These are phyloP conservation scores for Ficedula albicollis DNA, from an alignment of 2,797 vertebrate genomes.

Conservation along the genomic window DNA sequence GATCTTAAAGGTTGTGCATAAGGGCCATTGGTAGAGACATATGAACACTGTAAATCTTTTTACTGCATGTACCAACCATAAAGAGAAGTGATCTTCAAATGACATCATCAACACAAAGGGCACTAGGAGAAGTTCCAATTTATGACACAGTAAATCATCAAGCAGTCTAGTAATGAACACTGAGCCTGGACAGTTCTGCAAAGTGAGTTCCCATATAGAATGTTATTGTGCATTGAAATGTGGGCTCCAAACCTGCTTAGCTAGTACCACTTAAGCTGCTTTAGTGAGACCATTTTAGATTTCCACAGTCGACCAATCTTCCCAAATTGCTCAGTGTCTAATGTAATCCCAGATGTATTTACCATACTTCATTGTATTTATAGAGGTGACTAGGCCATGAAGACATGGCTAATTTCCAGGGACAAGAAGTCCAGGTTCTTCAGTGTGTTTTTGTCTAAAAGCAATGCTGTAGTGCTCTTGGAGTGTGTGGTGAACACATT, in stretches of 20 bases:
- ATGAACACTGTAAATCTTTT: slow-evolving; percentile 2
- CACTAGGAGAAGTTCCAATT: slow-evolving; percentile 48
- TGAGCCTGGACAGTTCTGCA: slow-evolving; percentile 34
- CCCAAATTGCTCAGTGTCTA: slow-evolving; percentile 20
- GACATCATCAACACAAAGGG: slow-evolving; percentile 63
- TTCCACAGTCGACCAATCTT: slow-evolving; percentile 51
- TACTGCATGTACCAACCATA: not conserved
- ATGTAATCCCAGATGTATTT: slow-evolving; percentile 49
- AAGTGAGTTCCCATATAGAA: not conserved
- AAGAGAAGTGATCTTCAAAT: slow-evolving; percentile 59
- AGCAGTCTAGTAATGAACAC: slow-evolving; percentile 24
- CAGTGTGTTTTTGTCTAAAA: slow-evolving; percentile 22
- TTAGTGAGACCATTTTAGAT: slow-evolving; percentile 46
- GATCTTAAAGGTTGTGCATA: not conserved
- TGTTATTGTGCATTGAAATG: slow-evolving; percentile 24
- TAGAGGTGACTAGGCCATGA: slow-evolving; percentile 48
- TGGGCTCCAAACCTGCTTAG: slow-evolving; percentile 9
- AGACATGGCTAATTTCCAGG: slow-evolving; percentile 65
- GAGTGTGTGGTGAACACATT: not conserved
- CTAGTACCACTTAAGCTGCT: slow-evolving; percentile 35
- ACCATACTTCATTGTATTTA: slow-evolving; percentile 52
- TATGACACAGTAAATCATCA: slow-evolving; percentile 52
- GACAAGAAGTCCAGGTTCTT: slow-evolving; percentile 21
- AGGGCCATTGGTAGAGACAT: not conserved
- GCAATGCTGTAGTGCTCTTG: not conserved